Evolutionary conservation across 2,888 invertebrate genomes (phyloP).

Genomic region (Odontomyia ornata): DNA sequence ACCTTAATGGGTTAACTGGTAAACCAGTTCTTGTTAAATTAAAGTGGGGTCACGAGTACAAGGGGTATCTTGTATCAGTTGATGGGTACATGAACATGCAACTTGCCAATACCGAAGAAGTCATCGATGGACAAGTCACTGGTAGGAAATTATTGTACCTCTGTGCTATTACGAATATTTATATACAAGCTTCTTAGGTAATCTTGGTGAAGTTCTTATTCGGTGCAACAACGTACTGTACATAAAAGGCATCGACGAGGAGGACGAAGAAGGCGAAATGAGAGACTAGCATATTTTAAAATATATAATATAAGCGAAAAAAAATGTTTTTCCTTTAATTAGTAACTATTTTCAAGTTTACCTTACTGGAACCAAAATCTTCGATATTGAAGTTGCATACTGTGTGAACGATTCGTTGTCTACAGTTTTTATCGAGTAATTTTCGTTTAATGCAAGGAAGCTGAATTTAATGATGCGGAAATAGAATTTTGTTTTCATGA

Average conservation of each 20-base stretch:
- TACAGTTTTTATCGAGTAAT: too few relatives aligned
- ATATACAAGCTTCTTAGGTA: conserved; percentile 68
- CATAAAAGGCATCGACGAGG: conserved; percentile 93
- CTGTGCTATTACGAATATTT: too few relatives aligned
- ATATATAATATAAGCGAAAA: too few relatives aligned
- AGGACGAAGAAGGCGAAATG: conserved; percentile 97
- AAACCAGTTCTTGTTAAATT: conserved; percentile 97
- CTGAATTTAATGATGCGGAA: too few relatives aligned
- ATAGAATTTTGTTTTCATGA: too few relatives aligned
- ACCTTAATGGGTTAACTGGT: conserved; percentile 96
- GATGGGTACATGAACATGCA: conserved; percentile 99
- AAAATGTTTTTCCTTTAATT: too few relatives aligned
- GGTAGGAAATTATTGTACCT: conserved; percentile 66
- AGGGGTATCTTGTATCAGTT: conserved; percentile 96
- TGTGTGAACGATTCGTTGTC: too few relatives aligned
- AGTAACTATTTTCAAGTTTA: too few relatives aligned
- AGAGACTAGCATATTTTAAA: conserved; percentile 56
- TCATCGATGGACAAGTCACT: conserved; percentile 89
- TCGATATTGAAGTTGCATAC: too few relatives aligned
- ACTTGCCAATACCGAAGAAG: conserved; percentile 97
- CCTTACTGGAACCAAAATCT: too few relatives aligned
- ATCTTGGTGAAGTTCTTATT: conserved; percentile 95
- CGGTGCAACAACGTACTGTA: conserved; percentile 97
- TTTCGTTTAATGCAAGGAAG: too few relatives aligned
- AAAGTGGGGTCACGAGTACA: conserved; percentile 99